These are phyloP conservation scores for Parapsyche elsis DNA, from an alignment of 1,140 invertebrate species.

Conservation along the genomic window DNA sequence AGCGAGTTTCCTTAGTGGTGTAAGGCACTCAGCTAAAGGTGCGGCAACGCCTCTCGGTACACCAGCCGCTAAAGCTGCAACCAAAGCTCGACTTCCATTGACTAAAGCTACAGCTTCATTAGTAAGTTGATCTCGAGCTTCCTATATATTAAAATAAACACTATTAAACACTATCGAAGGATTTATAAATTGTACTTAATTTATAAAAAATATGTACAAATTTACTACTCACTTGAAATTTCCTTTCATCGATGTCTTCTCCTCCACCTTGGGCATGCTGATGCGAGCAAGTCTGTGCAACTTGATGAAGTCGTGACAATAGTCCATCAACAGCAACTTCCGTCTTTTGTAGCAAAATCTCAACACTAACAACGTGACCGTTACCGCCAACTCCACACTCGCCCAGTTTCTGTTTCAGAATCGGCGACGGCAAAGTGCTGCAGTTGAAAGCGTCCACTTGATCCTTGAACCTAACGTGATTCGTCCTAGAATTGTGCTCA, in stretches of 20 bases:
- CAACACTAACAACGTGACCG: constrained; percentile 69
- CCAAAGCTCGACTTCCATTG: constrained; percentile 83
- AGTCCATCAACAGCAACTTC: constrained; percentile 75
- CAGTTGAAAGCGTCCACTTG: constrained; percentile 65
- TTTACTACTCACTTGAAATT: constrained; percentile 70
- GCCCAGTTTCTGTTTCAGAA: constrained; percentile 62
- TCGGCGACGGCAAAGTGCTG: constrained; percentile 61
- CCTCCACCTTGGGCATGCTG: constrained; percentile 78
- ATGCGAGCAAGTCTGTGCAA: constrained; percentile 74
- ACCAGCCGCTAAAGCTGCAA: constrained; percentile 79
- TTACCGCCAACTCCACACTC: constrained; percentile 66
- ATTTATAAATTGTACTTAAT: too few relatives aligned
- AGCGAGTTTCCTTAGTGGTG: constrained; percentile 74
- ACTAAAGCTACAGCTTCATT: constrained; percentile 83
- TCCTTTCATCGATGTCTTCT: constrained; percentile 76
- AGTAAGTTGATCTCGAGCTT: constrained; percentile 81
- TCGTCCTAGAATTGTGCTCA: constrained; percentile 60
- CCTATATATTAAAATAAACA: constrained; percentile 61
- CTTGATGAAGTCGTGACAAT: constrained; percentile 74
- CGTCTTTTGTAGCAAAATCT: constrained; percentile 73
- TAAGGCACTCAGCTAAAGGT: constrained; percentile 77
- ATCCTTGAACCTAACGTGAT: constrained; percentile 66
- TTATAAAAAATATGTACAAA: too few relatives aligned
- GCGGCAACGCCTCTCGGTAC: constrained; percentile 70
- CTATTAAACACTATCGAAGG: too few relatives aligned